Evolutionary conservation across 2,797 vertebrate genomes (phyloP), one percentile per base, ranked within the genome.

Genomic region (Tangara arthus): DNA sequence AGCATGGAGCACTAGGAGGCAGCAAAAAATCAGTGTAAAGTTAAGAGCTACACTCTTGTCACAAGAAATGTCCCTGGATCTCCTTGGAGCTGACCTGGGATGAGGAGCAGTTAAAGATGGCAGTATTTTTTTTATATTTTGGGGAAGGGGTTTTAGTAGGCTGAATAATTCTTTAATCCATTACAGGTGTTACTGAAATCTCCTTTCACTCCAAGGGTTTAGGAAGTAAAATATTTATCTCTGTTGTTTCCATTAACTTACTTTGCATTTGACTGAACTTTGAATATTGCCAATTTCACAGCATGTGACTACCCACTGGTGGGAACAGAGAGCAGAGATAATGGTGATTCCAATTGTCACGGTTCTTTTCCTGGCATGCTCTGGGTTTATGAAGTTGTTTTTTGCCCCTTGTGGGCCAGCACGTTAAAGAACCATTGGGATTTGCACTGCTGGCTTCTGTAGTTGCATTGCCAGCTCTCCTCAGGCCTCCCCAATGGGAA

Each of bases 141-240:
- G 4, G 11, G 34, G 6, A n/a, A 46, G 37, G 3, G 15, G 4
- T 30, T 93, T 82, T 49, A 55, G 37, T 59, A 75, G 24, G 18
- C 47, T 52, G 50, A 69, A 55, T 55, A 47, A 34, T 21, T 93
- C 83, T 92, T 75, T 41, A 75, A 12, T 56, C 12, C 10, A 10
- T 82, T 80, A 53, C 8, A 79, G 64, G n/a, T 39, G 26, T 37
- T 93, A 41, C n/a, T 35, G 46, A 78, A 90, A 57, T 78, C 26
- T 77, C 9, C 53, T 37, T 15, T 64, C 1, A 0, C 26, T 89
- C 34, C 63, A 78, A 82, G 15, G 46, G 55, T 83, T 91, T 91
- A 81, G 55, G 71, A 94, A 78, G 39, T 15, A 96, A 96, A 94
- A 89, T 93, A 87, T 65, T 93, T 94, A 41, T 75, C 37, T 84